Evolutionary conservation across 2,113 vertebrate species (phyloP).

Genomic region (Ginglymostoma cirratum): DNA sequence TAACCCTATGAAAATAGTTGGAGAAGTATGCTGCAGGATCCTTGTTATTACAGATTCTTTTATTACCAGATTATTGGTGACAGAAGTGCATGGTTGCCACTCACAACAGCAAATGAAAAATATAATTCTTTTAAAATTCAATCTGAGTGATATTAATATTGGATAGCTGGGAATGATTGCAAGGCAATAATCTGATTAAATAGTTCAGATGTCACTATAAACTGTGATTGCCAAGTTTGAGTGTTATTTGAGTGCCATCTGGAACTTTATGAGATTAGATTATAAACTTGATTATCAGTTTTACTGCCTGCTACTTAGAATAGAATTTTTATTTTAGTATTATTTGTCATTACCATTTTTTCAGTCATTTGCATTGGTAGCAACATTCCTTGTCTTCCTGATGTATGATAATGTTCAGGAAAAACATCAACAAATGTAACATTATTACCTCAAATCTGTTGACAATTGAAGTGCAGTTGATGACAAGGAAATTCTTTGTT

Average conservation of each 20-base stretch:
- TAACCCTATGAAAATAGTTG: neutral
- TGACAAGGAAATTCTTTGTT: neutral
- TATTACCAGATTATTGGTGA: neutral
- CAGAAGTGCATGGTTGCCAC: neutral
- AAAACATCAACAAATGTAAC: neutral
- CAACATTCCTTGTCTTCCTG: neutral
- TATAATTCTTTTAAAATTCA: neutral
- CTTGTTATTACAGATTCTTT: neutral
- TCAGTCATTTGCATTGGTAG: too few relatives aligned
- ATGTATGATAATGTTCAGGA: neutral
- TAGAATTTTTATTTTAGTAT: neutral
- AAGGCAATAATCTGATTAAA: constrained; percentile 21
- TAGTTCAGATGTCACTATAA: neutral
- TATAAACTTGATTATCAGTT: neutral
- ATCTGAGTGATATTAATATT: neutral
- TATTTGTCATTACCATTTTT: neutral
- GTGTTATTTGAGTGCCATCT: neutral
- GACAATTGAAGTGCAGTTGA: neutral
- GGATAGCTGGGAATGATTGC: neutral
- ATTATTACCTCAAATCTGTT: neutral
- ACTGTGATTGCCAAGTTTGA: neutral
- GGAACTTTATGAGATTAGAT: constrained; percentile 13
- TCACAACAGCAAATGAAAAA: neutral
- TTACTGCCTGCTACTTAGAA: neutral
- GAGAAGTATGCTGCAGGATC: neutral